Conservation (phyloP, 2,113 vertebrate species). For the Aptenodytes patagonicus region DNA sequence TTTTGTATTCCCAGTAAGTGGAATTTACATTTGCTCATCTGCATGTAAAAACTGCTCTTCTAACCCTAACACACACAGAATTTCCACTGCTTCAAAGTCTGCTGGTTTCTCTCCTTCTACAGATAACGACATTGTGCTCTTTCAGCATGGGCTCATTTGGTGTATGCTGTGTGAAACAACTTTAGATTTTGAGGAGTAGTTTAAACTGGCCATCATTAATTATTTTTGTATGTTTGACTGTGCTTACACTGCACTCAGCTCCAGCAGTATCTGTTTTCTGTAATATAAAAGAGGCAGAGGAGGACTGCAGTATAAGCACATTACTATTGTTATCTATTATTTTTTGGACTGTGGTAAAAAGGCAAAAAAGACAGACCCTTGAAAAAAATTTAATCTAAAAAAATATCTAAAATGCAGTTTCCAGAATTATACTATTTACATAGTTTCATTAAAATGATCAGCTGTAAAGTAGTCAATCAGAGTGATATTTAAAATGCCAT, state of each 20-base stretch:
- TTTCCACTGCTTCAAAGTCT: constrained; percentile 55
- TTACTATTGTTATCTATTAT: not conserved
- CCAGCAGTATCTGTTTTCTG: not conserved
- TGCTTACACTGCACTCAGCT: not conserved
- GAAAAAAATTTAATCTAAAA: not conserved
- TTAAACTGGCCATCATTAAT: constrained; percentile 9
- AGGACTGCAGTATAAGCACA: not conserved
- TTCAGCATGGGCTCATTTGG: constrained; percentile 32
- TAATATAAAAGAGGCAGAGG: not conserved
- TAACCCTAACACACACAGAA: constrained; percentile 26
- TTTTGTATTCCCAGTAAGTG: constrained; percentile 38
- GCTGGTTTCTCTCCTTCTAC: constrained; percentile 55
- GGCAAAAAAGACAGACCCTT: not conserved
- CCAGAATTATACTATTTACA: not conserved
- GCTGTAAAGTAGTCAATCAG: not conserved
- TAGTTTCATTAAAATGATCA: not conserved
- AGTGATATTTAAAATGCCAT: not conserved
- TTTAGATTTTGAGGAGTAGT: constrained; percentile 29
- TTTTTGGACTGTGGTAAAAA: not conserved
- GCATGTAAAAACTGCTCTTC: constrained; percentile 49
- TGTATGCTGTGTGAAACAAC: constrained; percentile 5
- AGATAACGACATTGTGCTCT: constrained; percentile 40
- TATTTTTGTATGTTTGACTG: not conserved
- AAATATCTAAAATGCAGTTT: not conserved
- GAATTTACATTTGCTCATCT: constrained; percentile 50